Percentiles rank a stretch among this genome's conserved stretches.
These are phyloP conservation scores for Gymnocheta viridis DNA, from an alignment of 2,888 invertebrate species.

Conservation along the genomic window DNA sequence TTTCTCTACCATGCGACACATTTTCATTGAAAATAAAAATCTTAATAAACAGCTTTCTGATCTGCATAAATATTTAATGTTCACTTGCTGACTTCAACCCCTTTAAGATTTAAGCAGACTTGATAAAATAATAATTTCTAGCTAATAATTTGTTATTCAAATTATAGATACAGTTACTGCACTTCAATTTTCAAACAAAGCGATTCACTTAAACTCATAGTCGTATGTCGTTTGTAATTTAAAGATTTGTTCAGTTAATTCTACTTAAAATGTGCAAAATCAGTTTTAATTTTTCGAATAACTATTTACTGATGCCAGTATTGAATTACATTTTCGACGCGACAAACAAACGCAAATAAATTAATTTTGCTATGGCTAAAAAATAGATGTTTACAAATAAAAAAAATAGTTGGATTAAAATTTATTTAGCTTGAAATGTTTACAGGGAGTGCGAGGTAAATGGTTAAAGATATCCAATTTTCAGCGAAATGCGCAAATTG, in stretches of 20 bases:
- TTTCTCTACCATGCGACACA: no score
- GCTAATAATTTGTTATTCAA: neutral
- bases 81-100: neutral
- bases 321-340: conserved; percentile 40
- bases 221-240: conserved; percentile 21
- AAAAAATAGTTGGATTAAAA: neutral
- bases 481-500: no score
- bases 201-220: neutral
- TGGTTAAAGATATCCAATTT: no score
- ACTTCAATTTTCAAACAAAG: neutral
- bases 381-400: conserved; percentile 10
- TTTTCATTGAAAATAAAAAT: neutral
- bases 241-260: conserved; percentile 29
- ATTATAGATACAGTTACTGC: neutral
- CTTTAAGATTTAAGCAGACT: conserved; percentile 5
- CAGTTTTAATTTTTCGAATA: neutral
- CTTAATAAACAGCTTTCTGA: conserved; percentile 27
- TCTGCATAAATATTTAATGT: conserved; percentile 35
- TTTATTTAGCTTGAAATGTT: conserved; percentile 36
- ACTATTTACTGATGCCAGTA: conserved; percentile 38
- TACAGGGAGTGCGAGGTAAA: neutral
- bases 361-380: conserved; percentile 49
- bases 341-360: conserved; percentile 30
- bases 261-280: neutral
- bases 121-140: neutral